These are phyloP conservation scores for Sussaba pulchella DNA, from an alignment of 2,888 invertebrate genomes.

Conservation along the genomic window DNA sequence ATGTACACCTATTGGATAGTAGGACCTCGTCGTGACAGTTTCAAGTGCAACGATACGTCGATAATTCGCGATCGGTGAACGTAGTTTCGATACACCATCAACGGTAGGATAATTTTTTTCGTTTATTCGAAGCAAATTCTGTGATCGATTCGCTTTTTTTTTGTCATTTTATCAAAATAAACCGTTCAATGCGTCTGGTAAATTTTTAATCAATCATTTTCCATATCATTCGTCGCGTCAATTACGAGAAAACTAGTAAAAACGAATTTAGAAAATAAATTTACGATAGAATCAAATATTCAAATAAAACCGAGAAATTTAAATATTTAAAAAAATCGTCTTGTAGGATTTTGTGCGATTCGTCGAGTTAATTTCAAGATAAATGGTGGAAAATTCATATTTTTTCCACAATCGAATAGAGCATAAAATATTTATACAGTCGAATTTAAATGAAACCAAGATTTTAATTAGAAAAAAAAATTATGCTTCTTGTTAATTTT, in stretches of 20 bases:
- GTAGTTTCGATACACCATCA: background rate
- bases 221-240: background rate
- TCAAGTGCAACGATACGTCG: conserved; percentile 44
- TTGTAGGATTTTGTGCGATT: too few relatives aligned
- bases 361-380: too few relatives aligned
- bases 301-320: too few relatives aligned
- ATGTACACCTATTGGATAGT: conserved; percentile 63
- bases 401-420: too few relatives aligned
- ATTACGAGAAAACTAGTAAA: background rate
- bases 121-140: background rate
- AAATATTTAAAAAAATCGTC: too few relatives aligned
- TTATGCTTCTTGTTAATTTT: too few relatives aligned
- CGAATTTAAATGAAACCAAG: too few relatives aligned
- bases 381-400: too few relatives aligned
- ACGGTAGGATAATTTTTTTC: background rate
- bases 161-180: background rate
- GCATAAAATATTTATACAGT: too few relatives aligned
- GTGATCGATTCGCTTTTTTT: background rate
- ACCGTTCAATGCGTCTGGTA: too few relatives aligned
- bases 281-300: too few relatives aligned
- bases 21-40: conserved; percentile 60
- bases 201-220: background rate
- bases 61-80: background rate
- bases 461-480: too few relatives aligned
- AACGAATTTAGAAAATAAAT: conserved; percentile 9